These are phyloP conservation scores for Akabosia matsudoensis DNA, from an alignment of 1,140 invertebrate genomes.

Conservation along the genomic window DNA sequence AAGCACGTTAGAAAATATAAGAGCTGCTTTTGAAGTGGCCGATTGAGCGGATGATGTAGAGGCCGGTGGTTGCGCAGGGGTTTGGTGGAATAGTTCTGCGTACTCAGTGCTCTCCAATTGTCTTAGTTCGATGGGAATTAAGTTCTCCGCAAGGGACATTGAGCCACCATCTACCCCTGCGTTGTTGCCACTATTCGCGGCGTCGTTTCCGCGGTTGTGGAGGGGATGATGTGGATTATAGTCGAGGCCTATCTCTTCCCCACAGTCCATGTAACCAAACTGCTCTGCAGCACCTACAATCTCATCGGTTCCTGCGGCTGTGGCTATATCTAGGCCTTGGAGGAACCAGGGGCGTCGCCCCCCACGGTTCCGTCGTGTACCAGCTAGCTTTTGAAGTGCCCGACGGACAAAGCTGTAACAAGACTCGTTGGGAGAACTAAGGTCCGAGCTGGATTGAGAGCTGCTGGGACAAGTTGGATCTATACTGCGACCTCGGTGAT, in stretches of 20 bases:
- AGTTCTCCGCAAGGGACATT: slow-evolving; percentile 61
- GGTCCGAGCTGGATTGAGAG: slow-evolving; percentile 75
- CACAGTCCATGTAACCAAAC: slow-evolving; percentile 35
- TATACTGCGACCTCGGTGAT: slow-evolving; percentile 59
- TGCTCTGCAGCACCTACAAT: slow-evolving; percentile 22
- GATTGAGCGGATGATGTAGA: background rate
- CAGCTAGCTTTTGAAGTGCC: slow-evolving; percentile 76
- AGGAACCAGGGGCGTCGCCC: slow-evolving; percentile 69
- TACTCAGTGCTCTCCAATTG: slow-evolving; percentile 61
- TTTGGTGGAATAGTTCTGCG: slow-evolving; percentile 29
- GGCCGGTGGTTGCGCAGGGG: background rate
- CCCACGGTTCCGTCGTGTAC: slow-evolving; percentile 61
- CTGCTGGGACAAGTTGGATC: slow-evolving; percentile 58
- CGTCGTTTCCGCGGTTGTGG: background rate
- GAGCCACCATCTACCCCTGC: slow-evolving; percentile 51
- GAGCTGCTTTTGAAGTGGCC: slow-evolving; percentile 2
- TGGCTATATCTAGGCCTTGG: slow-evolving; percentile 60
- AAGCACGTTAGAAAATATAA: slow-evolving; percentile 36
- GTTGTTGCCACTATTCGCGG: slow-evolving; percentile 15
- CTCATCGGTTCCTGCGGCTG: slow-evolving; percentile 47
- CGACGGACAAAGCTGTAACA: slow-evolving; percentile 89
- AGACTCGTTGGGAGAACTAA: slow-evolving; percentile 86
- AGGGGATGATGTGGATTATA: background rate
- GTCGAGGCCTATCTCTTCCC: slow-evolving; percentile 56
- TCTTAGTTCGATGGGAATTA: slow-evolving; percentile 82